Conservation (phyloP, 2,113 vertebrate species). For the Coptodon bakossiorum region DNA sequence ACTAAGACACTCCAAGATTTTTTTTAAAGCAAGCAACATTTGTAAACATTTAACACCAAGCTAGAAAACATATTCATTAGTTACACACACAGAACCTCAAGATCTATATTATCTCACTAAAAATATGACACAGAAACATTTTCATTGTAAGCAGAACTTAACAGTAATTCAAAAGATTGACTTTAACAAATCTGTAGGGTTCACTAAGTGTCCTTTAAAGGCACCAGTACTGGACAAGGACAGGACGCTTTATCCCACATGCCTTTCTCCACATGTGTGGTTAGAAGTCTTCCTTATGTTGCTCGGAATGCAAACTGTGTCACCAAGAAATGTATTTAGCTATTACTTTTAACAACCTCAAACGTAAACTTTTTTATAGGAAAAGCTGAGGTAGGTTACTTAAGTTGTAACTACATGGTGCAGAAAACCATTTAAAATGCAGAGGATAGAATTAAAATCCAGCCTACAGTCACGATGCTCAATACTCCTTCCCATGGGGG, state of each 20-base stretch:
- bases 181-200: not conserved
- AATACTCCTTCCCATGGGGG: conserved; percentile 56
- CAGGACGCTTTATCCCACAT: not conserved
- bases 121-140: not conserved
- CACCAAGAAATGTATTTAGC: not conserved
- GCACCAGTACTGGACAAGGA: not conserved
- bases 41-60: not conserved
- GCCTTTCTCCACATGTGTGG: not conserved
- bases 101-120: not conserved
- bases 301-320: not conserved
- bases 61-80: not conserved
- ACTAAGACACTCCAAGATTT: not conserved
- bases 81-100: not conserved
- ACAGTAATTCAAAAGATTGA: not conserved
- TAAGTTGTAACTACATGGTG: conserved; percentile 53
- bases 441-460: conserved; percentile 57
- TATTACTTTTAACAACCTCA: conserved; percentile 17
- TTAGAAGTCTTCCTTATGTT: not conserved
- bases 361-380: conserved; percentile 21
- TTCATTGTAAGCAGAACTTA: not conserved
- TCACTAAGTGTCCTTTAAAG: not conserved
- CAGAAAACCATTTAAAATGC: conserved; percentile 63
- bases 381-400: conserved; percentile 35
- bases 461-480: conserved; percentile 56
- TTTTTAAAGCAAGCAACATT: not conserved